Percentiles rank a stretch among this genome's conserved stretches.
phyloP scores from a whole-genome alignment of 2,113 vertebrate genomes.

The Excalfactoria chinensis region DNA sequence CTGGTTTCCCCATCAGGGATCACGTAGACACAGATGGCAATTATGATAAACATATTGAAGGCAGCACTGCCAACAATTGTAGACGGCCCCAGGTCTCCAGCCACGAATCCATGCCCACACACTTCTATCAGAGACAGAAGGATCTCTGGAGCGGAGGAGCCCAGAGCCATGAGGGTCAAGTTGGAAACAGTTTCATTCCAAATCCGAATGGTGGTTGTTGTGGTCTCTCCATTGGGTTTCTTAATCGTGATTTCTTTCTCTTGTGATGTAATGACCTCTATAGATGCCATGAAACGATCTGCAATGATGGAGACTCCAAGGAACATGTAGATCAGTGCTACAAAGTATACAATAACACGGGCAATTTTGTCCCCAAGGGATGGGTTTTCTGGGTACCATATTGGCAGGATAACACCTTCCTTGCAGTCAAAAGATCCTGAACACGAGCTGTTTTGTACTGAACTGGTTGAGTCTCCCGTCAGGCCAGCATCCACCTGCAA shows the following conservation, averaged over 20 bases:
- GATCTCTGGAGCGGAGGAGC: conserved; percentile 96
- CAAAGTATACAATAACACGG: conserved; percentile 98
- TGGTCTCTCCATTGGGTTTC: conserved; percentile 95
- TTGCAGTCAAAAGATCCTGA: conserved; percentile 87
- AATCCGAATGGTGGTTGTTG: conserved; percentile 91
- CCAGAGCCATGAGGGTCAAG: conserved; percentile 96
- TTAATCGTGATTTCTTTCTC: conserved; percentile 95
- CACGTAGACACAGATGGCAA: conserved; percentile 94
- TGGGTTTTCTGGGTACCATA: conserved; percentile 99
- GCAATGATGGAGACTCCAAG: conserved; percentile 98
- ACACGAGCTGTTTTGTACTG: conserved; percentile 88
- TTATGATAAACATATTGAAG: conserved; percentile 99
- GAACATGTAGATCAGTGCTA: conserved; percentile 99
- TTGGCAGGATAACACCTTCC: conserved; percentile 94
- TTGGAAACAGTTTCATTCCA: conserved; percentile 99
- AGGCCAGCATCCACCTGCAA: conserved; percentile 87
- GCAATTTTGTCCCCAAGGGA: conserved; percentile 99
- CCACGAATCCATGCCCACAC: conserved; percentile 91
- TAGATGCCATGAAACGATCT: conserved; percentile 98
- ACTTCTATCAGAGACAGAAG: conserved; percentile 97
- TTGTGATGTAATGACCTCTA: conserved; percentile 98
- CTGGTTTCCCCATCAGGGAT: conserved; percentile 96
- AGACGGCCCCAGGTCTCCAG: conserved; percentile 93
- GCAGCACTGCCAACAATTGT: conserved; percentile 98
- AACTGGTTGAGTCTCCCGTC: conserved; percentile 80